Base-by-base conservation (phyloP, 2,113 vertebrate genomes). In the Pygoscelis antarcticus region DNA sequence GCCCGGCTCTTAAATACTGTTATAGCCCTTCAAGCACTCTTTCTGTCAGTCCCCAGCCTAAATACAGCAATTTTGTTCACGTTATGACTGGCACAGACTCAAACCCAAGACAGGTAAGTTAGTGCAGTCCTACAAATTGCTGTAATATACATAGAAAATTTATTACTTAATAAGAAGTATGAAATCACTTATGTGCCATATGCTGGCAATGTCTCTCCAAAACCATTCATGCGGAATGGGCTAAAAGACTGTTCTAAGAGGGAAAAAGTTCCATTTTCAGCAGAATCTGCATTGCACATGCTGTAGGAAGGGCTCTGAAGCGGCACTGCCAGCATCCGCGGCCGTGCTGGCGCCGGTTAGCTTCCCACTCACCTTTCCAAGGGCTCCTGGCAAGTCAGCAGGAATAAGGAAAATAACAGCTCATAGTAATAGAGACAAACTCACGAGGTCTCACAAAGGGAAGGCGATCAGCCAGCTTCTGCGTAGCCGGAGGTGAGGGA, bases 131-230 rank as follows among this genome's bases (percentile, higher is more conserved):
- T 3, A 4, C 0, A 17, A 13, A 36, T 3, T 9, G 40, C 81
- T 52, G 47, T 9, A 9, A 34, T 0, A 16, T 36, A 4, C 52
- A 4, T 0, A 10, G 32, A 8, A 22, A 25, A 46, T 3, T 1
- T 20, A 16, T 11, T 22, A 4, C n/a, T 57, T 13, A 8, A 1
- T 1, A 2, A 55, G 23, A 34, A 27, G 65, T 4, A 29, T 6
- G 66, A 30, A 57, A 72, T 44, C 10, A 4, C 68, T 26, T 3
- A 3, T 17, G 32, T 16, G 74, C 47, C 66, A 7, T 2, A n/a
- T 0, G 2, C 7, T 30, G 71, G 77, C n/a, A 49, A 13, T 0
- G 11, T 2, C 42, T 44, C 51, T 36, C 27, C 81, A 13, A 19
- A 61, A 4, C 25, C 34, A 26, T n/a, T 15, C 7, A 1, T 1